Conservation (phyloP, 2,888 invertebrate genomes). For the Autographa gamma region DNA sequence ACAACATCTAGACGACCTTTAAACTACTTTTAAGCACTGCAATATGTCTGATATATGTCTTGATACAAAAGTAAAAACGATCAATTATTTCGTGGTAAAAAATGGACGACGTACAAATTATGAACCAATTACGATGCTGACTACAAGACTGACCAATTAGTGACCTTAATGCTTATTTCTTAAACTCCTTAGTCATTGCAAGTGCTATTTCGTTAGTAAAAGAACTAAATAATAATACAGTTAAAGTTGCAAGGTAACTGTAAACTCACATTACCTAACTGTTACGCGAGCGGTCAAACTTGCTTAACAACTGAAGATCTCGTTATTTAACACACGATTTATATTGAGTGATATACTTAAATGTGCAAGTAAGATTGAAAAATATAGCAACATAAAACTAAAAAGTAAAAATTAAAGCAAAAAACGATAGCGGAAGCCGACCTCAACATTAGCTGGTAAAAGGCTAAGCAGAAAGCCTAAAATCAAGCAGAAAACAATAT, state of each 20-base stretch:
- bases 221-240: background rate
- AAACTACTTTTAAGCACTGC: slow-evolving; percentile 28
- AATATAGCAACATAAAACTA: no score
- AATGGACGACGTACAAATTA: background rate
- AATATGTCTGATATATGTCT: slow-evolving; percentile 24
- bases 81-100: slow-evolving; percentile 32
- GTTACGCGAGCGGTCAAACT: slow-evolving; percentile 49
- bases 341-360: slow-evolving; percentile 20
- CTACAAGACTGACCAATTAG: no score
- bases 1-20: slow-evolving; percentile 54
- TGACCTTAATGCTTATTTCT: no score
- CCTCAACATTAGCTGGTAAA: no score
- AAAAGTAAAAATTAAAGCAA: no score
- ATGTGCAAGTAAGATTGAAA: background rate
- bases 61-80: slow-evolving; percentile 21
- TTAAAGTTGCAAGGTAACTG: slow-evolving; percentile 33
- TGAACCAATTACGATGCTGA: background rate
- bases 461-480: no score
- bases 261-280: slow-evolving; percentile 45
- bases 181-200: background rate
- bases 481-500: no score
- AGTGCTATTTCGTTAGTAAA: background rate
- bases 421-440: no score
- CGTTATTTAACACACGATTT: slow-evolving; percentile 42
- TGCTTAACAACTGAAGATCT: slow-evolving; percentile 40